Evolutionary conservation across 2,888 invertebrate species (phyloP), one percentile per base, ranked within the genome.

Genomic region (Ectemnius lituratus): DNA sequence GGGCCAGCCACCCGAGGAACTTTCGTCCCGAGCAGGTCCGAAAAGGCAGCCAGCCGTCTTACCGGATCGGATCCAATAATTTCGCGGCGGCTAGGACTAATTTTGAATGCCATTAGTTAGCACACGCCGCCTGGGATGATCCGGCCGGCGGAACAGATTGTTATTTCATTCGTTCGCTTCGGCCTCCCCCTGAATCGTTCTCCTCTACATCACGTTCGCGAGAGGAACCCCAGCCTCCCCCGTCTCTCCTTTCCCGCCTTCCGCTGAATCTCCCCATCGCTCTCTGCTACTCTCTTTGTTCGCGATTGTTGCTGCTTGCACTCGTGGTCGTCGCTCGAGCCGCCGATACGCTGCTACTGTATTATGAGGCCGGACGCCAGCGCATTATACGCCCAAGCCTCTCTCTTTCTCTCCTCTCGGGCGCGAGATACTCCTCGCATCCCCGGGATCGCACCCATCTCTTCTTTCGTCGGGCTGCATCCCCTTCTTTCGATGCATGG

Each of bases 51-150:
- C 57, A 58, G 57, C 52, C 14, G 64, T 52, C 59, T 67, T 62
- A 64, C 27, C 23, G 72, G 74, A 79, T 79, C 76, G 79, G 76
- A 79, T 85, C 82, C 86, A 88, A 89, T 88, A 88, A 88, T 89
- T 89, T 86, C 82, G 81, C 87, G 70, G 85, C 84, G 76, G 81
- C 84, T 82, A 87, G 88, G 88, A 88, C 89, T 89, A 90, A 90
- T 90, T 90, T 90, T 90, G 89, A 90, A 90, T 90, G 90, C 89
- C 90, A 90, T 90, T 90, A 90, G 88, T 89, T 89, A 88, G 86
- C 87, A 83, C 86, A 88, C 80, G 87, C 88, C 90, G 90, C 82
- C 85, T 75, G 81, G 82, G 75, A 83, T 78, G 78, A 79, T 84
- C 83, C 80, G 68, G 62, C 76, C 76, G 66, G 71, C 46, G 74